phyloP scores from a whole-genome alignment of 2,113 vertebrate genomes.

The Epinephelus cyanopodus region DNA sequence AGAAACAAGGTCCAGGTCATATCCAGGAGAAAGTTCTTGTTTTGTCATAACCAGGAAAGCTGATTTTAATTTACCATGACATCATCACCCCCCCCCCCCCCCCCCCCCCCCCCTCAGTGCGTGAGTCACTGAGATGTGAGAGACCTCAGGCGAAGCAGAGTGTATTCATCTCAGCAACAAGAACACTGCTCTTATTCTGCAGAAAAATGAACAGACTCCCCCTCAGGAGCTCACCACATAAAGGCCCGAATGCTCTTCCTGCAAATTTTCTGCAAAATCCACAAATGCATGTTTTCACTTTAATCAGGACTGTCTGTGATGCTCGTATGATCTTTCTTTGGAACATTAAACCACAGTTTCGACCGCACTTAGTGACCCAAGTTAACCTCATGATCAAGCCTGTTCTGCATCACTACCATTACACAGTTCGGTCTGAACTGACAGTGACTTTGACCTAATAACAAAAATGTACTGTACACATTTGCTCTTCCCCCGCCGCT shows the following conservation, averaged over 20 bases:
- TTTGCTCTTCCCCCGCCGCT: not conserved
- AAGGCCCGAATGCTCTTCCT: not conserved
- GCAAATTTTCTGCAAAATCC: not conserved
- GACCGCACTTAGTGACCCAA: not conserved
- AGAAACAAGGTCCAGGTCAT: not conserved
- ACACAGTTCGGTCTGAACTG: not conserved
- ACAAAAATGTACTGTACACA: not conserved
- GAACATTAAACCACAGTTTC: not conserved
- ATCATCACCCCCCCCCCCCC: not conserved
- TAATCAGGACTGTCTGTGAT: not conserved
- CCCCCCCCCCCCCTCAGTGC: not conserved
- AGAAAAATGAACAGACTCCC: constrained; percentile 4
- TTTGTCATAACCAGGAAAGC: not conserved
- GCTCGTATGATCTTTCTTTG: not conserved
- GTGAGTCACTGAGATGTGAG: constrained; percentile 9
- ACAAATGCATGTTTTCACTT: not conserved
- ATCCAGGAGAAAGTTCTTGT: not conserved
- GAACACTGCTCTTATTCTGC: not conserved
- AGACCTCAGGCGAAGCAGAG: not conserved
- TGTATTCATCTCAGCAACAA: not conserved
- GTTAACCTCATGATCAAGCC: not conserved
- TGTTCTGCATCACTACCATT: not conserved
- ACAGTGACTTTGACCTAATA: not conserved
- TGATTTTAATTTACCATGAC: not conserved
- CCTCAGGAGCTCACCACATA: not conserved